These are phyloP conservation scores for Acleris emargana DNA, from an alignment of 2,888 invertebrate species.

Conservation along the genomic window DNA sequence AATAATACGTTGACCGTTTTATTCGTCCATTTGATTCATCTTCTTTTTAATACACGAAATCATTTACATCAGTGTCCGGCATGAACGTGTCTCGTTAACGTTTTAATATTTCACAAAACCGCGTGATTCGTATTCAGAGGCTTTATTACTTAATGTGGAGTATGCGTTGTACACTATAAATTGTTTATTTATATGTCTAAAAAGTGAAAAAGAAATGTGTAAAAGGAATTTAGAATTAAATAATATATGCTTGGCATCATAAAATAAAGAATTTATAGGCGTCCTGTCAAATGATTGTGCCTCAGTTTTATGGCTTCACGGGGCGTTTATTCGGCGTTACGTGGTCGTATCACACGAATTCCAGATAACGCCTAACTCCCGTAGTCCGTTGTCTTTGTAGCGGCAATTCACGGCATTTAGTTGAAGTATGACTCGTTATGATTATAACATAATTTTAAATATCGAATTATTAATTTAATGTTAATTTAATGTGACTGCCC, in stretches of 20 bases:
- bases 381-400: conserved; percentile 59
- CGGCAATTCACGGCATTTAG: conserved; percentile 61
- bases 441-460: not conserved
- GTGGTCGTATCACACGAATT: conserved; percentile 71
- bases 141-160: conserved; percentile 66
- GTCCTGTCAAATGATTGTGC: conserved; percentile 81
- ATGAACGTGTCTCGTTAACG: conserved; percentile 59
- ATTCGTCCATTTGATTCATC: conserved; percentile 47
- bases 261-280: conserved; percentile 83
- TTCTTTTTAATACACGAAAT: conserved; percentile 52
- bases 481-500: too few relatives aligned
- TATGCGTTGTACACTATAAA: conserved; percentile 69
- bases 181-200: conserved; percentile 67
- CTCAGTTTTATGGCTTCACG: conserved; percentile 79
- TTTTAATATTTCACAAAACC: conserved; percentile 54
- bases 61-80: conserved; percentile 54
- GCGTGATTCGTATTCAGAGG: conserved; percentile 43
- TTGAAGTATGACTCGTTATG: conserved; percentile 30
- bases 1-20: conserved; percentile 48
- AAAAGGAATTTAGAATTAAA: conserved; percentile 72
- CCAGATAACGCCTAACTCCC: conserved; percentile 61
- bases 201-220: conserved; percentile 71
- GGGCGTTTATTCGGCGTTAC: conserved; percentile 76
- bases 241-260: conserved; percentile 79
- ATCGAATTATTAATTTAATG: too few relatives aligned